Evolutionary conservation across 2,113 vertebrate species (phyloP).

Genomic region (Blennius ocellaris): DNA sequence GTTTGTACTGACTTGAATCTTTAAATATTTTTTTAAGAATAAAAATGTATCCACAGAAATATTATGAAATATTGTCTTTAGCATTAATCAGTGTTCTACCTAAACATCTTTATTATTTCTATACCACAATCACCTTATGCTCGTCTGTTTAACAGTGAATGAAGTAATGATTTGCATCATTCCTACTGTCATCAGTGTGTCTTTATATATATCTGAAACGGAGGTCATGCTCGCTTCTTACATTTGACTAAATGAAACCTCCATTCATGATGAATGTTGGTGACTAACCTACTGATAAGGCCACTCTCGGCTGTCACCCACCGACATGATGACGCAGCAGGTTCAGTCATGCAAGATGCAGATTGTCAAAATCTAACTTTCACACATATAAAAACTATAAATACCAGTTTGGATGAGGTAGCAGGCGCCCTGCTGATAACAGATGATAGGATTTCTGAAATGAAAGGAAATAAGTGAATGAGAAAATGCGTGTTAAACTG

Average conservation of each 20-base stretch:
- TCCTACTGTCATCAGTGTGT: not conserved
- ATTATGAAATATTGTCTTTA: too few species aligned
- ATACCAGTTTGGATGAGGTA: slow-evolving; percentile 40
- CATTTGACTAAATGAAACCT: not conserved
- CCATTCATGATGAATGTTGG: slow-evolving; percentile 2
- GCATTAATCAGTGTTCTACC: too few species aligned
- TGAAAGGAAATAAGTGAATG: slow-evolving; percentile 28
- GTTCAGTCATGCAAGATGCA: slow-evolving; percentile 34
- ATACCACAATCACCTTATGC: too few species aligned
- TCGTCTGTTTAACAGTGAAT: too few species aligned
- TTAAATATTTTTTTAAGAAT: too few species aligned
- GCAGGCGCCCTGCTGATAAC: slow-evolving; percentile 10
- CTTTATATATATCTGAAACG: not conserved
- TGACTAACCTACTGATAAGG: slow-evolving; percentile 37
- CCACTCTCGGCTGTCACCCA: slow-evolving; percentile 21
- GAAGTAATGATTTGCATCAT: not conserved
- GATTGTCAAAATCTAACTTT: slow-evolving; percentile 55
- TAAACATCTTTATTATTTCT: too few species aligned
- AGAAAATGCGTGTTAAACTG: not conserved
- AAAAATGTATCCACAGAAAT: too few species aligned
- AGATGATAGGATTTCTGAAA: slow-evolving; percentile 16
- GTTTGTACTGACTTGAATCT: too few species aligned
- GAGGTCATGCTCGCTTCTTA: not conserved
- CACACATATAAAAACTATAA: slow-evolving; percentile 53
- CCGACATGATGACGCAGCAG: slow-evolving; percentile 50